Evolutionary conservation across 1,140 invertebrate genomes (phyloP), one percentile per base, ranked within the genome.

Genomic region (Muscidifurax raptorellus): DNA sequence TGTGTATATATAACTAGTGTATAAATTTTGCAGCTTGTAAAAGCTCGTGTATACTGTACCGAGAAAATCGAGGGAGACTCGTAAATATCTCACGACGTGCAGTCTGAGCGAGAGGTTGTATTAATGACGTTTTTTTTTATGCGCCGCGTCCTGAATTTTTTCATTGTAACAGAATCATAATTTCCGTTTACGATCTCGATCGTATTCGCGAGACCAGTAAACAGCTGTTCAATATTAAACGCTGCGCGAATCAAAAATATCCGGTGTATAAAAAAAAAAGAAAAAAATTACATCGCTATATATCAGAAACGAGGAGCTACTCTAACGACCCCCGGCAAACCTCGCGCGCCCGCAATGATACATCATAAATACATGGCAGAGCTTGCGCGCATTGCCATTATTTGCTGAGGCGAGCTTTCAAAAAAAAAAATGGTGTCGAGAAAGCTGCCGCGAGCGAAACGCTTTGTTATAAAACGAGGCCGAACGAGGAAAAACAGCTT

Each of bases 401-500:
- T 74, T 47, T 80, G 59, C 66, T 27, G 59, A 0, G 30, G 47
- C 28, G 44, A 52, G 28, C 15, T 64, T 59, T 59, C 15, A 59
- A 74, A 74, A 40, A 59, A 74, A 74, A 40, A 74, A 72, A 71
- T n/a, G 28, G 27, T 40, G n/a, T 22, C 30, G 32, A 66, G 71
- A 82, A 82, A 82, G 71, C 47, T 22, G 66, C 36, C 52, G 28
- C 32, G 13, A 28, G 15, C 52, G 18, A 59, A 59, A 28, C 69
- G 72, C 47, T 82, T 82, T 66, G 64, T 22, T 44, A n/a, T n/a
- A 30, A 82, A 82, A 74, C 27, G 44, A 40, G 30, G 18, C 44
- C 47, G 75, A 77, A 83, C 40, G 64, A 83, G 40, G 81, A 83
- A 77, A 83, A 83, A 83, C 64, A 12, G 40, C 28, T 59, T 74